Evolutionary conservation across 2,888 invertebrate genomes (phyloP).

Genomic region (Allacma fusca): DNA sequence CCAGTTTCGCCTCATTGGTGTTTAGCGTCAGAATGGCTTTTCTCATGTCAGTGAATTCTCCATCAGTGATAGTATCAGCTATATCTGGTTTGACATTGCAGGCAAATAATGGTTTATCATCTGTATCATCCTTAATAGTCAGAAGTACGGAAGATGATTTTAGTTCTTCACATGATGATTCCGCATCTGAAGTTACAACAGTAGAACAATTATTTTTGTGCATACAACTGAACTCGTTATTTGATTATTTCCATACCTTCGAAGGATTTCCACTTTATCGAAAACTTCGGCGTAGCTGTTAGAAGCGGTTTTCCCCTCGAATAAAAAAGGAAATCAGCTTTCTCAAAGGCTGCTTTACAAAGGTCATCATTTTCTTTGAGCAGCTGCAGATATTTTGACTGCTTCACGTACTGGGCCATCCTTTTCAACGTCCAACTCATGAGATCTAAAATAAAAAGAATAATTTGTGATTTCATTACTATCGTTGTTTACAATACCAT

Average conservation of each 20-base stretch:
- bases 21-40: constrained; percentile 61
- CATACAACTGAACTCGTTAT: too few species aligned
- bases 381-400: constrained; percentile 56
- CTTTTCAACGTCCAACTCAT: constrained; percentile 55
- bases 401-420: constrained; percentile 59
- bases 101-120: constrained; percentile 56
- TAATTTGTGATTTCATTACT: not conserved
- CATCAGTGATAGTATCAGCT: not conserved
- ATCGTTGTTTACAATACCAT: not conserved
- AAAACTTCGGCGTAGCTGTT: constrained; percentile 26
- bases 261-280: constrained; percentile 53
- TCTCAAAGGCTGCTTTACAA: constrained; percentile 50
- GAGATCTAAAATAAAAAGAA: constrained; percentile 3
- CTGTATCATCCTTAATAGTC: constrained; percentile 52
- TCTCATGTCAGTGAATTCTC: constrained; percentile 61
- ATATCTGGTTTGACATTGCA: constrained; percentile 53
- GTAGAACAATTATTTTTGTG: too few species aligned
- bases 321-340: constrained; percentile 54
- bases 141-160: constrained; percentile 54
- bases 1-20: constrained; percentile 55
- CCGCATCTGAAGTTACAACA: constrained; percentile 48
- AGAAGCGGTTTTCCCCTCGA: constrained; percentile 53
- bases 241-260: too few species aligned
- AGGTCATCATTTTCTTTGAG: constrained; percentile 58
- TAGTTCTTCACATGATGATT: constrained; percentile 51